Base-by-base conservation (phyloP, 2,888 invertebrate genomes). In the Chaetogeoica ovagalla region DNA sequence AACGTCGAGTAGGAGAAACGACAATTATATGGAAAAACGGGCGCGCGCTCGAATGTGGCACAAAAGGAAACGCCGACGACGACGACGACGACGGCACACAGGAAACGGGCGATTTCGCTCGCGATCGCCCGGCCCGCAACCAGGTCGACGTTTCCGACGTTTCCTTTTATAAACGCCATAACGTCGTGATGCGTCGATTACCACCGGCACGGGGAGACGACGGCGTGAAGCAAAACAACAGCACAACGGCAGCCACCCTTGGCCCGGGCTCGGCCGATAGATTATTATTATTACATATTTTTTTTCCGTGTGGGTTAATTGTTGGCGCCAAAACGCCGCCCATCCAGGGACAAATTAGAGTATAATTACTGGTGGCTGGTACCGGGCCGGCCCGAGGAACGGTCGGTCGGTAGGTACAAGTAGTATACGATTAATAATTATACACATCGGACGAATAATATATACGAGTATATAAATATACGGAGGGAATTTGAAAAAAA, bases 341-440 rank as follows among this genome's bases (percentile, higher is more conserved):
- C 60, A 70, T n/a, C 79, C 55, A 79, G 70, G 70, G 79, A 79
- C 79, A 79, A 79, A 79, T 79, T 79, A 79, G 79, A 79, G 70
- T 62, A 79, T 79, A 79, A 79, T 79, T 79, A 79, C 4, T 30
- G 68, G 39, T 70, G 13, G 39, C 2, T 4, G 30, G 30, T 30
- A 30, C 30, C 30, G 2, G 4, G 30, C 30, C 30, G 30, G 4
- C 30, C 30, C 21, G 43, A 43, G 8, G 39, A 4, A 39, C 77
- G 39, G 21, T 62, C 55, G 52, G 30, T 60, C 68, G 15, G 30
- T 48, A 48, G 21, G 23, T 43, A 7, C 7, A 9, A 4, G 30
- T 1, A 30, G 30, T 43, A 39, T 23, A 66, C 39, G 55, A 55
- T 65, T 30, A 30, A 30, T 30, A 75, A 75, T 75, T 63, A 73